Base-by-base conservation (phyloP, 2,888 invertebrate genomes). In the Diabrotica balteata region DNA sequence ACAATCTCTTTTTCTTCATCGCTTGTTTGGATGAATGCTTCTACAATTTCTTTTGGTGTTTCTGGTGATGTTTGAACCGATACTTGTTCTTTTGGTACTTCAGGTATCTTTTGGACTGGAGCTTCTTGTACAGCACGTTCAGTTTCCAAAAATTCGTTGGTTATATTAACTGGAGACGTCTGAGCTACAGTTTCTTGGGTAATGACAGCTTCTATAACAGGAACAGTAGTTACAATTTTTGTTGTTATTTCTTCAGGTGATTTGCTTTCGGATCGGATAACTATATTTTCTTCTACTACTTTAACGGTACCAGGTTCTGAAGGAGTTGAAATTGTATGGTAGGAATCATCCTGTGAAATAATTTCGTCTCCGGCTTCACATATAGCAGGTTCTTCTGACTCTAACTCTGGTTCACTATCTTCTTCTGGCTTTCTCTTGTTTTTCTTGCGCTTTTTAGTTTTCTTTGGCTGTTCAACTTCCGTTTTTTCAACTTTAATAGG, bases 281-380 rank as follows among this genome's bases (percentile, higher is more conserved):
- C 82, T 8, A 90, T 74, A 65, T 86, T 86, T 84, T 91, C 90
- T 84, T 91, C 90, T 9, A 91, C 81, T 45, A 91, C 85, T 84
- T 90, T 91, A 0, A 91, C 89, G 7, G 88, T 87, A 22, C 85
- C 86, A 4, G 87, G 86, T 63, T 88, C 88, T 8, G 89, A 87
- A 58, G 83, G 84, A 74, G 88, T 88, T 69, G 88, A 88, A 66
- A 90, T 84, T 5, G 88, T 88, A 74, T 85, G 87, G 72, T 87
- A 89, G 6, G 89, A 88, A 75, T 89, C 89, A 70, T 88, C 87
- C 68, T 85, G 85, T 2, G 88, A 88, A 43, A 75, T 46, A 4
- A 89, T 84, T 77, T 82, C 84, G 77, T 84, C 80, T 69, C 85
- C 77, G 77, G 88, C 87, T 77, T 83, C 84, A n/a, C 85, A 85